Evolutionary conservation across 2,888 invertebrate genomes (phyloP), one percentile per base, ranked within the genome.

Genomic region (Papilio protenor): DNA sequence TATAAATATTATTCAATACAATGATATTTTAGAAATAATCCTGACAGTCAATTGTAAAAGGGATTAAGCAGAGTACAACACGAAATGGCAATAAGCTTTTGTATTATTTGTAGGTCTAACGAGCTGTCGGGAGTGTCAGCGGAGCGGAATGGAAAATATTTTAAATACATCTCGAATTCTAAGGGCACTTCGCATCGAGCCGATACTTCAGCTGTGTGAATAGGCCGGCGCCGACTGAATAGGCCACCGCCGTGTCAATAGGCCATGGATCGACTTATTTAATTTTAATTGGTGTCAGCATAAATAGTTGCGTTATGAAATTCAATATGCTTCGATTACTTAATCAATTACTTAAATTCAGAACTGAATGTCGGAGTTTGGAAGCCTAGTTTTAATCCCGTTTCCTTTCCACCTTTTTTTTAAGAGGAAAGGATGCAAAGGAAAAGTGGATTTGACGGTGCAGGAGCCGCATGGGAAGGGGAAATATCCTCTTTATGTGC

Each of bases 81-180:
- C n/a, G 66, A 66, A 66, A 66, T n/a, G 66, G 66, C 66, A 40
- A n/a, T 40, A 66, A 0, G 40, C 40, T 66, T 66, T 66, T 66
- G 64, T 66, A 55, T 18, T 45, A 45, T 59, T 73, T 81, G 78
- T 79, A 79, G 76, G 76, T 79, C 75, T 71, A 80, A 77, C 81
- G 83, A 84, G 83, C 86, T 84, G 85, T 84, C 84, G 83, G 40
- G 84, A 84, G 84, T 84, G 83, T 85, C 83, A 82, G 83, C 84
- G 12, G 47, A 85, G 83, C 84, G 84, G 82, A 83, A 80, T 83
- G 84, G 83, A 83, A 87, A 89, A 88, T 89, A 87, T 87, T 88
- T 87, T 86, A 90, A 89, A 89, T 88, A 86, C 85, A 84, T 85
- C 85, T 85, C 82, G 80, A 84, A 83, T 81, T 81, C 82, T 81